These are phyloP conservation scores for Ameiurus melas DNA, from an alignment of 2,113 vertebrate genomes.

Conservation along the genomic window DNA sequence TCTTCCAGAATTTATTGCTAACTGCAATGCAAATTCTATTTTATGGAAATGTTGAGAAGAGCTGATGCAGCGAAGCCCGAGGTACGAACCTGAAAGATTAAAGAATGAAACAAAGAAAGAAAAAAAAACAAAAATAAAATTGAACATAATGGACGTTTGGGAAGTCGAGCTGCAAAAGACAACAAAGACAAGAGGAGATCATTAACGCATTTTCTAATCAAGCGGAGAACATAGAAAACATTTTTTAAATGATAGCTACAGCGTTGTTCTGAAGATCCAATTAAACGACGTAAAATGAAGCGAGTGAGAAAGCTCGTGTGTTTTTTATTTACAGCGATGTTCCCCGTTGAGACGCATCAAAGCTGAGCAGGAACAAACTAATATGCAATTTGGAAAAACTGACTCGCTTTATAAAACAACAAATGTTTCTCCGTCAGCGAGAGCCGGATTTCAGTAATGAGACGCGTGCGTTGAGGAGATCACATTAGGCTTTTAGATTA, in stretches of 20 bases:
- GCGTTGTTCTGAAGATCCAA: neutral
- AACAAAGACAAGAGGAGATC: neutral
- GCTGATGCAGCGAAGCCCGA: conserved; percentile 16
- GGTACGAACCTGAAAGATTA: neutral
- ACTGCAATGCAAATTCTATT: conserved; percentile 10
- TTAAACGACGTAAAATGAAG: neutral
- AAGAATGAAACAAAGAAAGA: neutral
- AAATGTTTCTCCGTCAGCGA: conserved; percentile 40
- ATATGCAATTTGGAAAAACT: conserved; percentile 47
- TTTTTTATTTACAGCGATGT: conserved; percentile 41
- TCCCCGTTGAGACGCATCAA: neutral
- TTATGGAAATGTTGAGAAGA: conserved; percentile 17
- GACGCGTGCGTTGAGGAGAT: conserved; percentile 24
- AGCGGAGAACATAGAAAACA: neutral
- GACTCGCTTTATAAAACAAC: conserved; percentile 46
- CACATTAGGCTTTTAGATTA: conserved; percentile 32
- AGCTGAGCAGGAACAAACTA: conserved; percentile 21
- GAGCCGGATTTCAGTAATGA: conserved; percentile 44
- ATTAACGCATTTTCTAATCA: neutral
- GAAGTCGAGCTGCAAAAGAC: neutral
- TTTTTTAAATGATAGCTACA: neutral
- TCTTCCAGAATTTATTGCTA: neutral
- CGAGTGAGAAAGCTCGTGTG: neutral
- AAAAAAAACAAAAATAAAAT: neutral
- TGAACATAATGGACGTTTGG: neutral